phyloP scores from a whole-genome alignment of 2,113 vertebrate species.

The Sarotherodon lohbergeri region DNA sequence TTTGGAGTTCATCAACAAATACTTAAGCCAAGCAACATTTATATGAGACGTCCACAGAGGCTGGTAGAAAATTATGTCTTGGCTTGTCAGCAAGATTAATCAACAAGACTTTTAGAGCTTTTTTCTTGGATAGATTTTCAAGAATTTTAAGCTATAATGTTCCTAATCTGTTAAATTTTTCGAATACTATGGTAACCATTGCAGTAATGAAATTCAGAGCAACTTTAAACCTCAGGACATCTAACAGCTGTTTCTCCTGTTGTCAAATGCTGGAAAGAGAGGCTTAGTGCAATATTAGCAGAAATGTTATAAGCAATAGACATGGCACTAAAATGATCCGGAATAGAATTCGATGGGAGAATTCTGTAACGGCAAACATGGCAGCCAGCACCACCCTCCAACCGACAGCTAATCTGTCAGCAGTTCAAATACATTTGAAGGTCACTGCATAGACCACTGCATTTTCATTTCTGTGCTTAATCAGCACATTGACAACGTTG shows the following conservation, averaged over 20 bases:
- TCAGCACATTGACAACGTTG: not conserved
- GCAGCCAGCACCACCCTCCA: not conserved
- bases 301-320: not conserved
- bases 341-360: not conserved
- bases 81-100: conserved; percentile 6
- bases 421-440: not conserved
- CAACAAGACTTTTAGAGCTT: not conserved
- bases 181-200: not conserved
- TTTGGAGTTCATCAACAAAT: conserved; percentile 46
- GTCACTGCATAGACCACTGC: not conserved
- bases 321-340: not conserved
- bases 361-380: not conserved
- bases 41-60: conserved; percentile 38
- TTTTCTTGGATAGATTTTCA: not conserved
- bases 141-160: not conserved
- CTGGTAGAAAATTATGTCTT: conserved; percentile 35
- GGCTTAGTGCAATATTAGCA: not conserved
- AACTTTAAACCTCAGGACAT: not conserved
- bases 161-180: not conserved
- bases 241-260: not conserved
- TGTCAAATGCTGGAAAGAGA: not conserved
- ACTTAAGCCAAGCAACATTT: conserved; percentile 27
- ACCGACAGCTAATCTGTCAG: not conserved
- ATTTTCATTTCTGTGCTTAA: not conserved
- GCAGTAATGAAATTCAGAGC: not conserved